phyloP scores from a whole-genome alignment of 2,797 vertebrate species.

The Notamacropus eugenii region DNA sequence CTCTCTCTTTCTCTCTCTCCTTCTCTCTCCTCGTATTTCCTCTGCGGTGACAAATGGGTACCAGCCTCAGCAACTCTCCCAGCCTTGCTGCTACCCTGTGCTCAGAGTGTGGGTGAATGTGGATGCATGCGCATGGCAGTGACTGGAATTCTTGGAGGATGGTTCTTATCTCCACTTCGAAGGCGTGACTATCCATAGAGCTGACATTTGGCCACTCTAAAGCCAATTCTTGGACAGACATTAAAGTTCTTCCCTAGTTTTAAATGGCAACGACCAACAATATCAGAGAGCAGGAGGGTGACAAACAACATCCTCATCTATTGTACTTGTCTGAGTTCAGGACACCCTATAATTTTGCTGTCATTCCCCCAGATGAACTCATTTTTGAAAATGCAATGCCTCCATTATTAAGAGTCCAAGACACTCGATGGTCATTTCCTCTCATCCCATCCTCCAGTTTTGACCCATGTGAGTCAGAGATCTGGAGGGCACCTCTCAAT shows the following conservation, averaged over 20 bases:
- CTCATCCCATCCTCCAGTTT: background rate
- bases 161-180: background rate
- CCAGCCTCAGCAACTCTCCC: background rate
- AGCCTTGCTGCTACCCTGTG: background rate
- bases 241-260: background rate
- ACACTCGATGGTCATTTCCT: background rate
- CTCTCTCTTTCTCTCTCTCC: background rate
- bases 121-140: background rate
- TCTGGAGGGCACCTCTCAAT: background rate
- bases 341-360: background rate
- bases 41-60: background rate
- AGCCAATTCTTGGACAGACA: background rate
- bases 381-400: background rate
- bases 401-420: background rate
- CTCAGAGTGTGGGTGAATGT: background rate
- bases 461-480: background rate
- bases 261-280: background rate
- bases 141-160: background rate
- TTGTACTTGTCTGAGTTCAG: background rate
- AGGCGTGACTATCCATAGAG: background rate
- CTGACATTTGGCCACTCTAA: background rate
- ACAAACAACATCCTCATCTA: background rate
- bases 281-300: background rate
- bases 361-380: too few species aligned
- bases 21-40: background rate